These are phyloP conservation scores for Limosa lapponica DNA, from an alignment of 2,797 vertebrate species.

Conservation along the genomic window DNA sequence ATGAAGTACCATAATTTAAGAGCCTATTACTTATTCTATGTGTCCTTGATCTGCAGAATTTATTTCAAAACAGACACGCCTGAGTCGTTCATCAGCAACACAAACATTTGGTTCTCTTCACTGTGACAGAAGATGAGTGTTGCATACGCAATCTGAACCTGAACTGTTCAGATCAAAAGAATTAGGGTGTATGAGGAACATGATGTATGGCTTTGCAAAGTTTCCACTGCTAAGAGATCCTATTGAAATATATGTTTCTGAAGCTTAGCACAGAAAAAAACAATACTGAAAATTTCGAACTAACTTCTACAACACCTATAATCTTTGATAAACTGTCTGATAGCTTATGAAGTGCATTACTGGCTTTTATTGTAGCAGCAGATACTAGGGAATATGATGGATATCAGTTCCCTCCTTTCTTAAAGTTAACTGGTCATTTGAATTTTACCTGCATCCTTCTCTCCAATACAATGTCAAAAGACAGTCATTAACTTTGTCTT, in stretches of 20 bases:
- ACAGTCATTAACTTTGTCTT: not conserved
- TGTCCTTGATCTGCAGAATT: not conserved
- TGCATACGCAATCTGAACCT: not conserved
- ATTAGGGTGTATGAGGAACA: not conserved
- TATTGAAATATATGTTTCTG: not conserved
- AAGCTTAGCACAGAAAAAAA: not conserved
- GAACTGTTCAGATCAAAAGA: not conserved
- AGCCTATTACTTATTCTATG: not conserved
- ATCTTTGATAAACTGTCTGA: not conserved
- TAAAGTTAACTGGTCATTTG: not conserved
- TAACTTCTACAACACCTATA: not conserved
- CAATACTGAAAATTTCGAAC: not conserved
- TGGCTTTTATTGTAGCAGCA: not conserved
- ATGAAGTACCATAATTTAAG: not conserved
- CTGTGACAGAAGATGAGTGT: not conserved
- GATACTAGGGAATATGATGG: not conserved
- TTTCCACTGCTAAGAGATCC: not conserved
- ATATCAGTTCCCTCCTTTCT: not conserved
- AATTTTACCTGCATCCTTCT: not conserved
- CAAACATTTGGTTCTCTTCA: not conserved
- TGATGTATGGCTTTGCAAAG: not conserved
- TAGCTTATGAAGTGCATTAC: not conserved
- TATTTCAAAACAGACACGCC: not conserved
- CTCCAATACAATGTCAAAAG: not conserved
- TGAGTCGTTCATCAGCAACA: not conserved